Conservation (phyloP, 2,888 invertebrate genomes). For the Drosophila neonasuta region DNA sequence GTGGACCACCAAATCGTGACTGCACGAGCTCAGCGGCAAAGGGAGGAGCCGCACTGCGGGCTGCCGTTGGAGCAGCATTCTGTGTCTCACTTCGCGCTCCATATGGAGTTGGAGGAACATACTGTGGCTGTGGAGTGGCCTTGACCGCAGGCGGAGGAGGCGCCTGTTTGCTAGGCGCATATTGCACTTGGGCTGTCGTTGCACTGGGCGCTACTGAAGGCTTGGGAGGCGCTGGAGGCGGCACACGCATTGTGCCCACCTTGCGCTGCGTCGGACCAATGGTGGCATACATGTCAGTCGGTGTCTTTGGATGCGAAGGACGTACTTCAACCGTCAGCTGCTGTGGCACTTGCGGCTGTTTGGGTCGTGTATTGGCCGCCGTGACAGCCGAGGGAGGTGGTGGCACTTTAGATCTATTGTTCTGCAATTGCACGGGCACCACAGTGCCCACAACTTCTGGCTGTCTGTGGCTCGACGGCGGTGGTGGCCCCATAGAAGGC, state of each 20-base stretch:
- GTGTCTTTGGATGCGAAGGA: constrained; percentile 17
- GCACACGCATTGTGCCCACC: constrained; percentile 50
- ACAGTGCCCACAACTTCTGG: constrained; percentile 42
- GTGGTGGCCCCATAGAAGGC: constrained; percentile 13
- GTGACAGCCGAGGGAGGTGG: constrained; percentile 65
- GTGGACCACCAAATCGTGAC: background rate
- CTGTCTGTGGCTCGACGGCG: constrained; percentile 11
- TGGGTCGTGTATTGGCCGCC: constrained; percentile 53
- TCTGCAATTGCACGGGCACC: constrained; percentile 56
- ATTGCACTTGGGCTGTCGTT: constrained; percentile 20
- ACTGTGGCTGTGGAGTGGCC: constrained; percentile 9
- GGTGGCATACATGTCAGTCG: constrained; percentile 53
- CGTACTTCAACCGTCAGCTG: constrained; percentile 51
- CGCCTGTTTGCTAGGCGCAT: constrained; percentile 25
- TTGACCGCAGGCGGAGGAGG: constrained; percentile 17
- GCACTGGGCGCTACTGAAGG: constrained; percentile 43
- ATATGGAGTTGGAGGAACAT: background rate
- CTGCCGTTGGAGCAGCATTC: background rate
- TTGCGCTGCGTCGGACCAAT: constrained; percentile 61
- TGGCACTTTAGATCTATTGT: constrained; percentile 40
- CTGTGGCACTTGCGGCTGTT: constrained; percentile 23
- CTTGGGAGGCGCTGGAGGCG: constrained; percentile 59
- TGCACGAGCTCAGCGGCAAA: background rate
- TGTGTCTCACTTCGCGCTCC: background rate
- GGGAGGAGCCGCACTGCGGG: background rate